Evolutionary conservation across 2,113 vertebrate species (phyloP).

Genomic region (Paramormyrops kingsleyae): DNA sequence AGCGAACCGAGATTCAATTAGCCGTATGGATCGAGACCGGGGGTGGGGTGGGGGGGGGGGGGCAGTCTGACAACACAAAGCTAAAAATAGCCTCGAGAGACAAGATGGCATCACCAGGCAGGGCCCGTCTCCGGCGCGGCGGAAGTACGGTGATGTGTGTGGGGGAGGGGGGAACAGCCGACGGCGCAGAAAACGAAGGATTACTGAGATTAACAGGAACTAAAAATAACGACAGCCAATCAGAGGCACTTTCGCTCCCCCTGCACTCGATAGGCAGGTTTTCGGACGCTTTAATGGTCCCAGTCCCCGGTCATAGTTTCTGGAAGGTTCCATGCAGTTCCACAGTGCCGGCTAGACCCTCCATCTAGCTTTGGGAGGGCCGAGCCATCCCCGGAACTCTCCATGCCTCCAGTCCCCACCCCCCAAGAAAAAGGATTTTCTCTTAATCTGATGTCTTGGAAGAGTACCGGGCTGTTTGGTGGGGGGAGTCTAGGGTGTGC

Average conservation of each 20-base stretch:
- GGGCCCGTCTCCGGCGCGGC: background rate
- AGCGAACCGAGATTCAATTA: slow-evolving; percentile 19
- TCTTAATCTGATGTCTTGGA: background rate
- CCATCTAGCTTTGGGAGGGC: background rate
- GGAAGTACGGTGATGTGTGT: background rate
- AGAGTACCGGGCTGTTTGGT: background rate
- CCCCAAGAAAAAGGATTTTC: background rate
- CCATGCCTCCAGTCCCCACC: background rate
- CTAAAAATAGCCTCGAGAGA: slow-evolving; percentile 22
- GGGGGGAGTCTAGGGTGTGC: slow-evolving; percentile 7
- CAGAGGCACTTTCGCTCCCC: background rate
- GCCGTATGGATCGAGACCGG: background rate
- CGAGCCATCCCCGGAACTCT: background rate
- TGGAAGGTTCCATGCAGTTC: background rate
- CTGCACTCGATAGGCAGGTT: background rate
- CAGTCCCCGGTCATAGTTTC: background rate
- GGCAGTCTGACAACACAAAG: background rate
- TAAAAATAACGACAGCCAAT: slow-evolving; percentile 18
- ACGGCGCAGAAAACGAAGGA: slow-evolving; percentile 17
- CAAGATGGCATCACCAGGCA: background rate
- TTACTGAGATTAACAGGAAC: slow-evolving; percentile 11
- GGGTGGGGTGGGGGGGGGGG: background rate
- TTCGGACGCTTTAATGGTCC: background rate
- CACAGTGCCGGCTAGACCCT: background rate
- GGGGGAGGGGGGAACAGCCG: background rate